phyloP scores from a whole-genome alignment of 2,797 vertebrate species.

The Enteromius anoplus region DNA sequence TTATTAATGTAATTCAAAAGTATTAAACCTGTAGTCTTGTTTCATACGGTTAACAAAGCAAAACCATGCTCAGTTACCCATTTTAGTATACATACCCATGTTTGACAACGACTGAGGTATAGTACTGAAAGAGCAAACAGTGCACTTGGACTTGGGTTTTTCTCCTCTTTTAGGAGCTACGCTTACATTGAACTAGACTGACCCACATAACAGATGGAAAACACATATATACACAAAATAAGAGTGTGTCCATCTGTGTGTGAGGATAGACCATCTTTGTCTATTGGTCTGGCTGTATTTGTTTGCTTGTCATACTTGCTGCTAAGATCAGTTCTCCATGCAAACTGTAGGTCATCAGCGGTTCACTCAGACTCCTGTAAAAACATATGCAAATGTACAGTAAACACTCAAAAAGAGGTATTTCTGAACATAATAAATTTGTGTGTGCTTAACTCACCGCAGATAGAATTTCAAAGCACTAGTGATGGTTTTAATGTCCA shows the following conservation, averaged over 20 bases:
- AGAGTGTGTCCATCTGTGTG: constrained; percentile 8
- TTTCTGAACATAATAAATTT: background rate
- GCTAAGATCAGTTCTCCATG: constrained; percentile 92
- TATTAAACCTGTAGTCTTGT: background rate
- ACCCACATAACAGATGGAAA: constrained; percentile 28
- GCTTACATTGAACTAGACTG: constrained; percentile 6
- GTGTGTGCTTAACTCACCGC: constrained; percentile 76
- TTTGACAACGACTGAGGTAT: background rate
- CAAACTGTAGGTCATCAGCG: constrained; percentile 94
- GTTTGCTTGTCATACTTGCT: constrained; percentile 89
- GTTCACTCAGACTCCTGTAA: constrained; percentile 93
- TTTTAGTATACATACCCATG: background rate
- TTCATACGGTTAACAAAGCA: background rate
- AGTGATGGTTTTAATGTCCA: constrained; percentile 95
- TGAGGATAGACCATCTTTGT: constrained; percentile 22
- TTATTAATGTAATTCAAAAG: background rate
- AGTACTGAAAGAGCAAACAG: constrained; percentile 15
- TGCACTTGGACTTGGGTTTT: constrained; percentile 5
- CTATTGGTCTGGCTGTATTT: constrained; percentile 3
- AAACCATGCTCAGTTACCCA: background rate
- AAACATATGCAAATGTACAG: constrained; percentile 48
- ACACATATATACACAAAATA: constrained; percentile 33
- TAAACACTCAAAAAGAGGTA: constrained; percentile 3
- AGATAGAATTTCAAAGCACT: constrained; percentile 98
- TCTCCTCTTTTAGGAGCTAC: constrained; percentile 12